Conservation (phyloP, 2,888 invertebrate species). For the Lottia scabra region DNA sequence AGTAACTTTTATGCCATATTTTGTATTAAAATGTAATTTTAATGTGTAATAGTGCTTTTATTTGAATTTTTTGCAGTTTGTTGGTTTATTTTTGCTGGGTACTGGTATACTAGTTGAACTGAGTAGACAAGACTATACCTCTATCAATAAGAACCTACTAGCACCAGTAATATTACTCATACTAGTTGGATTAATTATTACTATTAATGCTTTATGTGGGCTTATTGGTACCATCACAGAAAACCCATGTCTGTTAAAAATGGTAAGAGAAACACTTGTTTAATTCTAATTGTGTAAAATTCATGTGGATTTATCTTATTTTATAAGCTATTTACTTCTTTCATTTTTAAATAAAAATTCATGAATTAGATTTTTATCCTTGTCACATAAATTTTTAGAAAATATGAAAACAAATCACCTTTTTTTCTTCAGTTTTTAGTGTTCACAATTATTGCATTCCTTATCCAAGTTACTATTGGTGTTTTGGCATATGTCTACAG, state of each 20-base stretch:
- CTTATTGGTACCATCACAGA: slow-evolving; percentile 56
- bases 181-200: slow-evolving; percentile 55
- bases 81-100: slow-evolving; percentile 54
- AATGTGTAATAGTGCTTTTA: too few species aligned
- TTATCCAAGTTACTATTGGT: slow-evolving; percentile 83
- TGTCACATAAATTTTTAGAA: neutral
- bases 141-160: slow-evolving; percentile 53
- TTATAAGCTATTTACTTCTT: too few species aligned
- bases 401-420: too few species aligned
- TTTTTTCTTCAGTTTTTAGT: slow-evolving; percentile 79
- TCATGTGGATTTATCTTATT: neutral
- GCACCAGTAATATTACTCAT: slow-evolving; percentile 56
- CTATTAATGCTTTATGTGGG: slow-evolving; percentile 56
- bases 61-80: slow-evolving; percentile 41
- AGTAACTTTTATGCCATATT: too few species aligned
- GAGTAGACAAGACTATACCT: slow-evolving; percentile 46
- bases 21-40: too few species aligned
- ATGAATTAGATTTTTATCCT: neutral
- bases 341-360: too few species aligned
- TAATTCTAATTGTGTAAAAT: neutral
- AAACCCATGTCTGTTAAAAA: slow-evolving; percentile 54
- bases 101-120: slow-evolving; percentile 55
- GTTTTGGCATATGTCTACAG: slow-evolving; percentile 84
- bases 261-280: slow-evolving; percentile 43
- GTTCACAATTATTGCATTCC: slow-evolving; percentile 81